phyloP scores from a whole-genome alignment of 2,888 invertebrate genomes.

The Seira sanloemensis region DNA sequence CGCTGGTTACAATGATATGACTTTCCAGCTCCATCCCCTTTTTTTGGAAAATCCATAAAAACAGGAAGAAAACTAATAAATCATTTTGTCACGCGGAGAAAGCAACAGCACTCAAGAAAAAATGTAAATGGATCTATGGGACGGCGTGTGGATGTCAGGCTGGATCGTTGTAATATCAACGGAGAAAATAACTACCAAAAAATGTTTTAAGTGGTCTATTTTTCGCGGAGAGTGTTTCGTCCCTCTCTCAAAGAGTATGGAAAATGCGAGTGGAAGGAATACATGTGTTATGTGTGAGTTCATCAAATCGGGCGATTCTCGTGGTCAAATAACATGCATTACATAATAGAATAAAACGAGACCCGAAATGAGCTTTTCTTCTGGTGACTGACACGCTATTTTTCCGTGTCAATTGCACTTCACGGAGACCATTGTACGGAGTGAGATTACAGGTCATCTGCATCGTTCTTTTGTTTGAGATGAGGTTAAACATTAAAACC shows the following conservation, averaged over 20 bases:
- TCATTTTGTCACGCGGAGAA: slow-evolving; percentile 14
- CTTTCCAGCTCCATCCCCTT: background rate
- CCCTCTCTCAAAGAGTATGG: background rate
- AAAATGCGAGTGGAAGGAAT: background rate
- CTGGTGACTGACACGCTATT: no score
- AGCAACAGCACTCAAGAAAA: slow-evolving; percentile 7
- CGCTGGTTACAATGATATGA: background rate
- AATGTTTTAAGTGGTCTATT: background rate
- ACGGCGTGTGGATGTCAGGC: slow-evolving; percentile 5
- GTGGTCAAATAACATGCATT: no score
- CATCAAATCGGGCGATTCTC: background rate
- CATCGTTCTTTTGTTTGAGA: no score
- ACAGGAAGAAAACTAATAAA: slow-evolving; percentile 3
- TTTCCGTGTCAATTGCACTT: no score
- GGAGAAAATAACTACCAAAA: background rate
- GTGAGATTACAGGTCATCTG: no score
- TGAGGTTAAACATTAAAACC: no score
- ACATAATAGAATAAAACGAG: no score
- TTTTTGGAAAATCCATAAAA: background rate
- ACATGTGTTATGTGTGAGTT: background rate
- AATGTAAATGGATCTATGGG: slow-evolving; percentile 6
- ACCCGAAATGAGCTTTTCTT: no score
- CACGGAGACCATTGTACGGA: no score
- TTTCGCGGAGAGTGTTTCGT: background rate
- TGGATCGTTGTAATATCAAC: background rate